Conservation (phyloP, 2,113 vertebrate genomes). For the Brienomyrus brachyistius region DNA sequence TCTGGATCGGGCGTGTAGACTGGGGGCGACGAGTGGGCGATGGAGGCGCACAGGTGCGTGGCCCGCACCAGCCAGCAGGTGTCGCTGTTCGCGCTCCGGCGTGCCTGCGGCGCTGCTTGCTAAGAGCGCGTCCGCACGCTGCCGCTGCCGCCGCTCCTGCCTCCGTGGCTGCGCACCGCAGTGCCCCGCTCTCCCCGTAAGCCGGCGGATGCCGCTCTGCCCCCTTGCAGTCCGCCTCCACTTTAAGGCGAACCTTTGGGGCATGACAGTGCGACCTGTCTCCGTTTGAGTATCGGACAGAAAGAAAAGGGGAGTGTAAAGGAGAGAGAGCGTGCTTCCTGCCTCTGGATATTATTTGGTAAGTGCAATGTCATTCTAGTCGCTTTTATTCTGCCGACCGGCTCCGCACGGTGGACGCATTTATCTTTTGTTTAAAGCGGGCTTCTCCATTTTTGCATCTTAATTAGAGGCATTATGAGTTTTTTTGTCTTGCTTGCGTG, state of each 20-base stretch:
- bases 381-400: constrained; percentile 28
- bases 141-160: constrained; percentile 19
- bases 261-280: constrained; percentile 28
- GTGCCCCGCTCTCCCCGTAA: constrained; percentile 29
- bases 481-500: not conserved
- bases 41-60: not conserved
- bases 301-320: constrained; percentile 30
- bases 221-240: constrained; percentile 20
- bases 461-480: not conserved
- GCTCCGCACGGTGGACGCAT: constrained; percentile 22
- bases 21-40: not conserved
- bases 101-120: not conserved
- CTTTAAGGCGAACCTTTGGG: constrained; percentile 23
- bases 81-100: constrained; percentile 9
- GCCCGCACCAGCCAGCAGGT: constrained; percentile 1
- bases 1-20: not conserved
- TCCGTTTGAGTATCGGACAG: constrained; percentile 29
- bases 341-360: constrained; percentile 39
- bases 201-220: constrained; percentile 33
- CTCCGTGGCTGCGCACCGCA: constrained; percentile 29
- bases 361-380: constrained; percentile 49
- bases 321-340: constrained; percentile 22
- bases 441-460: not conserved
- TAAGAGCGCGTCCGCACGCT: constrained; percentile 28
- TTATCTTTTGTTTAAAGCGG: not conserved